Evolutionary conservation across 2,797 vertebrate genomes (phyloP), one percentile per base, ranked within the genome.

Genomic region (Melanotaenia pygmaea): DNA sequence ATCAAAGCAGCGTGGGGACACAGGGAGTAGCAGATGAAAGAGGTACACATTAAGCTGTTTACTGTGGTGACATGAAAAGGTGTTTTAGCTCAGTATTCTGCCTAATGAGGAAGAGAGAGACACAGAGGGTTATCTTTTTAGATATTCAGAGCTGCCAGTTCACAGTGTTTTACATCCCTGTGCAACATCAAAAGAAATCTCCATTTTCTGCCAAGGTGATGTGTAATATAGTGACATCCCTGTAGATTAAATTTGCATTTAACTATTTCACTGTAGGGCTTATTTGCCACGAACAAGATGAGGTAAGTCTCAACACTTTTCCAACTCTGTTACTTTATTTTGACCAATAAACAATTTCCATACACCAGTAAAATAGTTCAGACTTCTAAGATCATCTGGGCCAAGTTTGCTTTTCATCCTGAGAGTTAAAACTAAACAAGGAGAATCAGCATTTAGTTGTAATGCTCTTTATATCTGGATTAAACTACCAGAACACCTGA

Each of bases 21-120:
- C 79, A 74, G 71, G 90, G 93, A 91, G 93, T 81, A 88, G 81
- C 82, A 95, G 95, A 97, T 96, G 94, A 96, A 96, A 96, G 95
- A 91, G 91, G 87, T 32, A 86, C 88, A 93, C 95, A 95, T 94
- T 93, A 94, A 94, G 90, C 93, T 91, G 88, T 90, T 92, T 95
- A 95, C 91, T 92, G 94, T 95, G 93, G 94, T 92, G 93, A 94
- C 92, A 95, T 95, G 95, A 96, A 95, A 96, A 95, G 92, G 92
- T 94, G 92, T 94, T 92, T 93, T 94, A 95, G 94, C 94, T 92
- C 93, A 89, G 81, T 74, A 87, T 93, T 92, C 91, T 88, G 86
- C 90, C 91, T 96, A 96, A 97, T 96, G 95, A 95, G 94, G 88
- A 89, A 77, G 83, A 89, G 80, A 79, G 83, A 88, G 77, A 91